Percentiles rank a stretch among this genome's conserved stretches.
phyloP scores from a whole-genome alignment of 1,140 invertebrate species.

The Protaetia brevitarsis region DNA sequence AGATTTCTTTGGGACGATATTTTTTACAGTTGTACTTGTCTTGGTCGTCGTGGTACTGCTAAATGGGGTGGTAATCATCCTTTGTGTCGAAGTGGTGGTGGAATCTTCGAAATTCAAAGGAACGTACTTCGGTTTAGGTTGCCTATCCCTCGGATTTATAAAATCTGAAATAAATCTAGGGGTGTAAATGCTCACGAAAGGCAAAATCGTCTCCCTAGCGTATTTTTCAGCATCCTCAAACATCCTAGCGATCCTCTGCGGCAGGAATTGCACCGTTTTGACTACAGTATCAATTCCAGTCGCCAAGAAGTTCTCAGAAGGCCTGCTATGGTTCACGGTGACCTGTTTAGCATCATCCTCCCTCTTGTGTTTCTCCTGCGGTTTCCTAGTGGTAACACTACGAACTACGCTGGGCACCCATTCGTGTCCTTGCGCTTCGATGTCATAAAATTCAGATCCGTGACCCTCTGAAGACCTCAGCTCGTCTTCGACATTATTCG shows the following conservation, averaged over 20 bases:
- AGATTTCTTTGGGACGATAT: no score
- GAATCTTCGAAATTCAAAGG: conserved; percentile 40
- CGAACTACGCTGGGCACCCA: conserved; percentile 33
- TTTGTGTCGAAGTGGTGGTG: background rate
- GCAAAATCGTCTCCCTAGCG: conserved; percentile 69
- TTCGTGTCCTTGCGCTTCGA: conserved; percentile 28
- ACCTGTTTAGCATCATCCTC: conserved; percentile 36
- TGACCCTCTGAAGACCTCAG: background rate
- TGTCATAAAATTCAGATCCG: conserved; percentile 37
- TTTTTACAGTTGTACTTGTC: no score
- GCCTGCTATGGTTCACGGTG: conserved; percentile 15
- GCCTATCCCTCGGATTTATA: conserved; percentile 35
- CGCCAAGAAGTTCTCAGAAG: conserved; percentile 11
- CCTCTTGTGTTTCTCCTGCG: conserved; percentile 40
- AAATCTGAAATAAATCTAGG: conserved; percentile 56
- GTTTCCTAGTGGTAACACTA: conserved; percentile 33
- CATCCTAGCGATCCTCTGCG: conserved; percentile 70
- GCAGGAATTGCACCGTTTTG: conserved; percentile 72
- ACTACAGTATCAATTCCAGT: conserved; percentile 47
- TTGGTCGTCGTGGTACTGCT: background rate
- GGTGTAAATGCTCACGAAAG: conserved; percentile 72
- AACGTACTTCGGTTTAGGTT: conserved; percentile 34
- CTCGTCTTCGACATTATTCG: conserved; percentile 11
- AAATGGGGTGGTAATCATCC: background rate
- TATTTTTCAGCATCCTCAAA: conserved; percentile 78